Percentiles rank a stretch among this genome's conserved stretches.
These are phyloP conservation scores for Gibbula magus DNA, from an alignment of 2,888 invertebrate genomes.

Conservation along the genomic window DNA sequence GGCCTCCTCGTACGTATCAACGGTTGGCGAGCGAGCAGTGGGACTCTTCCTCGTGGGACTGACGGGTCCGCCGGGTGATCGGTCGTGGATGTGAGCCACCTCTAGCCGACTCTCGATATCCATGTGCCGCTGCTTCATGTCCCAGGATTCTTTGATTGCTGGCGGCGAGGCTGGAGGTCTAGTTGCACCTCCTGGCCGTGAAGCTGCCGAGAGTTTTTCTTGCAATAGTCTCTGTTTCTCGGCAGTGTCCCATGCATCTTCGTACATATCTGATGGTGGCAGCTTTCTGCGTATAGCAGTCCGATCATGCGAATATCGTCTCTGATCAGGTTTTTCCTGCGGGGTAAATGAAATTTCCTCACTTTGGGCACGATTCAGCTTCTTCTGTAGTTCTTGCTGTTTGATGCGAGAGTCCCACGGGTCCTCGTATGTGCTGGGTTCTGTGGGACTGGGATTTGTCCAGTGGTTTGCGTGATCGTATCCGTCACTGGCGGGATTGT, in stretches of 20 bases:
- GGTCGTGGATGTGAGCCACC: background rate
- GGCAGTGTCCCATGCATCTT: constrained; percentile 67
- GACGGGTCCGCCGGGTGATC: background rate
- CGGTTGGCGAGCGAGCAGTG: background rate
- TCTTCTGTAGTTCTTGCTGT: constrained; percentile 46
- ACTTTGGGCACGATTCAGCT: constrained; percentile 31
- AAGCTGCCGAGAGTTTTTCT: constrained; percentile 58
- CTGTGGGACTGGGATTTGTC: background rate
- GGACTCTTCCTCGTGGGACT: background rate
- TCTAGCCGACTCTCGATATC: constrained; percentile 48
- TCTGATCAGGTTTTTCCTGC: background rate
- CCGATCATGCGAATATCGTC: constrained; percentile 1
- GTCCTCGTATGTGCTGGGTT: constrained; percentile 52
- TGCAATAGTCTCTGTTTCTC: constrained; percentile 65
- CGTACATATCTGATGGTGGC: constrained; percentile 44
- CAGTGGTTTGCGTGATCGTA: background rate
- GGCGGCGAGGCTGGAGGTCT: background rate
- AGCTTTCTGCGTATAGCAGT: background rate
- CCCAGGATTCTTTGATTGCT: constrained; percentile 66
- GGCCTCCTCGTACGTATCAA: constrained; percentile 42
- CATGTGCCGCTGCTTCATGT: constrained; percentile 48
- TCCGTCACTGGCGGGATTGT: background rate
- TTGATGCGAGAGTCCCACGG: constrained; percentile 62
- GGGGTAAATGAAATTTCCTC: background rate
- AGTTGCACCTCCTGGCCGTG: background rate